phyloP scores from a whole-genome alignment of 2,113 vertebrate species.

The Solenodon paradoxus region DNA sequence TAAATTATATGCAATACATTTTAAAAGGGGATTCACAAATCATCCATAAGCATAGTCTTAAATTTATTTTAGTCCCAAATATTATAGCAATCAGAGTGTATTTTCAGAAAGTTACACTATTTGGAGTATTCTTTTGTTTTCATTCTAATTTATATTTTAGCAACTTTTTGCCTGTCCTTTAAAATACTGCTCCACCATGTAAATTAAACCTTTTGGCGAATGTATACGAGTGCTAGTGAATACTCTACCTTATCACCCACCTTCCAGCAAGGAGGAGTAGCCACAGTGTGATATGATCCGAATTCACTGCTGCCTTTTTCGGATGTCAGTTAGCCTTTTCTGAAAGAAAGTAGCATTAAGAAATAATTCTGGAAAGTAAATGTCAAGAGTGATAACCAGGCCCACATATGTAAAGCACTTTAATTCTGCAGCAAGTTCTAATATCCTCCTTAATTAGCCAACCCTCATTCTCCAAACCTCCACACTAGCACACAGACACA shows the following conservation, averaged over 20 bases:
- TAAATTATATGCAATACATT: not conserved
- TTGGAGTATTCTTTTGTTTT: not conserved
- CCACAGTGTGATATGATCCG: not conserved
- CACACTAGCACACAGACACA: not conserved
- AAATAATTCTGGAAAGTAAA: slow-evolving; percentile 41
- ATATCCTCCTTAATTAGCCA: not conserved
- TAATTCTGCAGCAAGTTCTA: not conserved
- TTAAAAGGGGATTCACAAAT: too few relatives aligned
- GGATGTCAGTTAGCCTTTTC: slow-evolving; percentile 54
- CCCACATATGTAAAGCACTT: not conserved
- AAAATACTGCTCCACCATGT: not conserved
- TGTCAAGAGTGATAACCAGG: slow-evolving; percentile 1
- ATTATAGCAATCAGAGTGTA: not conserved
- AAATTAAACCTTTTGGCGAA: not conserved
- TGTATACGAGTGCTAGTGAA: not conserved
- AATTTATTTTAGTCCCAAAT: not conserved
- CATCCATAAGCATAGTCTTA: not conserved
- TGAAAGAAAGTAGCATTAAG: slow-evolving; percentile 17
- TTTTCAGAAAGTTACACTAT: not conserved
- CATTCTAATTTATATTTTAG: not conserved
- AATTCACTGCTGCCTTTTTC: not conserved
- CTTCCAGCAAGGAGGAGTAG: not conserved
- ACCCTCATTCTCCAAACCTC: not conserved
- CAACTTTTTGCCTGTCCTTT: not conserved
- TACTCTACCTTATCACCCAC: not conserved